Evolutionary conservation across 2,888 invertebrate genomes (phyloP).

Genomic region (Holacanthella duospinosa): DNA sequence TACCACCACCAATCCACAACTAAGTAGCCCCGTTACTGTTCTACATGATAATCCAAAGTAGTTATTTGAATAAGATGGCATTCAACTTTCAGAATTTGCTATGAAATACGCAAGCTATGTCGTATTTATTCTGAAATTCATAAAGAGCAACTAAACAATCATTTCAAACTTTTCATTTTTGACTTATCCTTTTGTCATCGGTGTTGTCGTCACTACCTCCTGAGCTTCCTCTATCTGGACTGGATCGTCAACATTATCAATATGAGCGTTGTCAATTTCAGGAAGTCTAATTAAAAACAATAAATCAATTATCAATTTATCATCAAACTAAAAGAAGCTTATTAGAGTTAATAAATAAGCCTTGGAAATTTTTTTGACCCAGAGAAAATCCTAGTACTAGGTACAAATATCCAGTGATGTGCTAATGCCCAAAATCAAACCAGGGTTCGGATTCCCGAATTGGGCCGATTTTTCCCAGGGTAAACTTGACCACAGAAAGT

Average conservation of each 20-base stretch:
- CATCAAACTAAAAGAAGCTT: neutral
- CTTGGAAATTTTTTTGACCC: too few relatives aligned
- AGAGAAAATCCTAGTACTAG: too few relatives aligned
- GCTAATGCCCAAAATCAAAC: too few relatives aligned
- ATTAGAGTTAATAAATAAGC: too few relatives aligned
- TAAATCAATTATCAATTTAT: neutral
- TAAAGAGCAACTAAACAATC: too few relatives aligned
- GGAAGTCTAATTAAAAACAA: slow-evolving; percentile 6
- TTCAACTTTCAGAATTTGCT: too few relatives aligned
- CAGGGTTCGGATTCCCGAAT: too few relatives aligned
- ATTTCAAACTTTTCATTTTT: neutral
- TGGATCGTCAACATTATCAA: slow-evolving; percentile 2
- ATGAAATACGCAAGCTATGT: too few relatives aligned
- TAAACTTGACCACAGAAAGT: too few relatives aligned
- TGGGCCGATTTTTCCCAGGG: too few relatives aligned
- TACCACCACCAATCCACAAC: neutral
- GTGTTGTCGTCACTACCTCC: neutral
- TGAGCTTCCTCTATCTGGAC: neutral
- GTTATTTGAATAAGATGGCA: neutral
- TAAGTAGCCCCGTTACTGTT: neutral
- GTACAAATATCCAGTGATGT: too few relatives aligned
- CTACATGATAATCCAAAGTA: neutral
- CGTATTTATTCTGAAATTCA: too few relatives aligned
- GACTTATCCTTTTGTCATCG: neutral
- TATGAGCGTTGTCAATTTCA: slow-evolving; percentile 10